These are phyloP conservation scores for Hypsibius dujardini DNA, from an alignment of 1,140 invertebrate species.

Conservation along the genomic window DNA sequence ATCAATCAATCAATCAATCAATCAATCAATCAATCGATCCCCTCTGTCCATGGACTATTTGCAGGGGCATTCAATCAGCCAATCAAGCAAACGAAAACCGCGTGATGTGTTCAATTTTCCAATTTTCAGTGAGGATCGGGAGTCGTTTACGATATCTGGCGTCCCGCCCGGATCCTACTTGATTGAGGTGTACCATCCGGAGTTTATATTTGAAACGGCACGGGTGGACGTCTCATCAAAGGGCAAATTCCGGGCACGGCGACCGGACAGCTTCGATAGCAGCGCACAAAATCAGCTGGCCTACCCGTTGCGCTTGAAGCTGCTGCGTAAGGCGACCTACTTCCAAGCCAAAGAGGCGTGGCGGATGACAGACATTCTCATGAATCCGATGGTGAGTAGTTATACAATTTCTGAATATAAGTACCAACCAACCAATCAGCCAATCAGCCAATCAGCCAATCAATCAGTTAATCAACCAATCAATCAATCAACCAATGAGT, in stretches of 20 bases:
- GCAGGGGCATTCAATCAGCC: too few relatives aligned
- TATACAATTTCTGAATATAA: slow-evolving; percentile 14
- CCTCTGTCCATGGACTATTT: too few relatives aligned
- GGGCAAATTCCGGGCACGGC: slow-evolving; percentile 77
- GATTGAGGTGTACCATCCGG: slow-evolving; percentile 73
- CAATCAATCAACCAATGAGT: too few relatives aligned
- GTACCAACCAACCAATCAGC: neutral
- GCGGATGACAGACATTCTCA: slow-evolving; percentile 79
- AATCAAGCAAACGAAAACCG: neutral
- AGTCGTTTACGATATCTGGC: slow-evolving; percentile 32
- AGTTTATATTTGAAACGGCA: slow-evolving; percentile 74
- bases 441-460: too few relatives aligned
- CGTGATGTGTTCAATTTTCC: slow-evolving; percentile 20
- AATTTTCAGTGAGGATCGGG: slow-evolving; percentile 23
- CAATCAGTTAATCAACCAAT: too few relatives aligned
- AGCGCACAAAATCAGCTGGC: slow-evolving; percentile 46
- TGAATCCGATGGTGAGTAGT: slow-evolving; percentile 68
- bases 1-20: too few relatives aligned
- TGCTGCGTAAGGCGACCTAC: slow-evolving; percentile 60
- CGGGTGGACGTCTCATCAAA: slow-evolving; percentile 86
- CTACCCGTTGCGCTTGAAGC: slow-evolving; percentile 74
- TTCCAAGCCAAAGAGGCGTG: slow-evolving; percentile 86
- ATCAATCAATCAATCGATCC: too few relatives aligned
- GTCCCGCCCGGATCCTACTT: slow-evolving; percentile 86
- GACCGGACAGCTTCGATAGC: neutral